Evolutionary conservation across 2,888 invertebrate species (phyloP), one percentile per base, ranked within the genome.

Genomic region (Epinotia brunnichana): DNA sequence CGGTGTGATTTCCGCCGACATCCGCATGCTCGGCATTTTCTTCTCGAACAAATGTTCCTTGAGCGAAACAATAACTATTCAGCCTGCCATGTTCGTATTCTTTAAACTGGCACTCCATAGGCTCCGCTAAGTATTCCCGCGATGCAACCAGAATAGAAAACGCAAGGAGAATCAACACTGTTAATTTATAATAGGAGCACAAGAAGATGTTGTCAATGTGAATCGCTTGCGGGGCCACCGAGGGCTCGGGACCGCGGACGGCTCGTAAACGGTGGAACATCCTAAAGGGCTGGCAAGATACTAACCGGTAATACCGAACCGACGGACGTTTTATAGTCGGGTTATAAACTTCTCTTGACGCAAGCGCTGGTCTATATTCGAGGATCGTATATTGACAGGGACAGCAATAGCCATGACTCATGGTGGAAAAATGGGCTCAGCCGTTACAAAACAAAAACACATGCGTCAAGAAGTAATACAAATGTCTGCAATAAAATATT

Each of bases 121-220:
- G 54, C 17, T 54, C 54, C 54, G 9, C 17, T 4, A 54, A 54
- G 54, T 54, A 54, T 54, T 19, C 9, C 54, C 54, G 54, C 11
- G 21, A 54, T 19, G 54, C 54, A 54, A 54, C 21, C 21, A 54
- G 3, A 60, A 60, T 39, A 35, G 60, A 60, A 35, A 60, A 60
- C 60, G 60, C 60, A 39, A 60, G 35, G 60, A 60, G 60, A 39
- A 60, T 35, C 35, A 35, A 7, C 60, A 60, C 60, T 35, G 60
- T 60, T 35, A 35, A n/a, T 39, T 60, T 35, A 39, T 60, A 60
- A 60, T 60, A 17, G 35, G n/a, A 60, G n/a, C 60, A 19, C 54
- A 54, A 54, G 3, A 54, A 54, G 17, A 54, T 54, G 21, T 54
- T 54, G 54, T 21, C 54, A 54, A 17, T 54, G 54, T 19, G 54